Base-by-base conservation (phyloP, 2,888 invertebrate species). In the Meta bourneti region DNA sequence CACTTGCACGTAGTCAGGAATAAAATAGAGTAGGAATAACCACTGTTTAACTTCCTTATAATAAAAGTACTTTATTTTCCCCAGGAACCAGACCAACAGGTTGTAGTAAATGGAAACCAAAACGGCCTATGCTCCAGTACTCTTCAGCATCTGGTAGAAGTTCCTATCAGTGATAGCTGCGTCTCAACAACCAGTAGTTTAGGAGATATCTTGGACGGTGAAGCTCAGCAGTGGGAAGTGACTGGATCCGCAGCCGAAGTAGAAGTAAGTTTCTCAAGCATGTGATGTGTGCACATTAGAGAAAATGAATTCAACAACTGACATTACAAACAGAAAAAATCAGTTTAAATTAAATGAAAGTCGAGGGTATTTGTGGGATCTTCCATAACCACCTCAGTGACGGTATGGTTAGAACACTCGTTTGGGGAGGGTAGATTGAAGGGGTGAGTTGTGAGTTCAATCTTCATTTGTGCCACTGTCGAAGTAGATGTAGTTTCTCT, bases 81-180 rank as follows among this genome's bases (percentile, higher is more conserved):
- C 48, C 20, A 90, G 90, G 86, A 86, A 16, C 70, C 80, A 52
- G 70, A 52, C 13, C 13, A 74, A 19, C 81, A 74, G 51, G 75
- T 20, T 49, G 34, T 69, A 13, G 85, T 71, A 9, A 90, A 80
- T 75, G 91, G 88, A 48, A 54, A 16, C 16, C 82, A 88, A 8
- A 87, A 71, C 52, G 80, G 79, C n/a, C 34, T 71, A 7, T 49
- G 52, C 7, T 16, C 81, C 61, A 75, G 77, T 48, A 16, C 7
- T 71, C 51, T 61, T n/a, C 72, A 69, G 1, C 79, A 89, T 52
- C 6, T 86, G 8, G 71, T 48, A 6, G 85, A 89, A 77, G 86
- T 89, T 7, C 96, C 96, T 89, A 95, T 96, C 81, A 96, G 96
- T 94, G 96, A 96, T 94, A 96, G 95, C 93, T 94, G 94, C 93